These are phyloP conservation scores for Tetramorium alpestre DNA, from an alignment of 1,140 invertebrate species.

Conservation along the genomic window DNA sequence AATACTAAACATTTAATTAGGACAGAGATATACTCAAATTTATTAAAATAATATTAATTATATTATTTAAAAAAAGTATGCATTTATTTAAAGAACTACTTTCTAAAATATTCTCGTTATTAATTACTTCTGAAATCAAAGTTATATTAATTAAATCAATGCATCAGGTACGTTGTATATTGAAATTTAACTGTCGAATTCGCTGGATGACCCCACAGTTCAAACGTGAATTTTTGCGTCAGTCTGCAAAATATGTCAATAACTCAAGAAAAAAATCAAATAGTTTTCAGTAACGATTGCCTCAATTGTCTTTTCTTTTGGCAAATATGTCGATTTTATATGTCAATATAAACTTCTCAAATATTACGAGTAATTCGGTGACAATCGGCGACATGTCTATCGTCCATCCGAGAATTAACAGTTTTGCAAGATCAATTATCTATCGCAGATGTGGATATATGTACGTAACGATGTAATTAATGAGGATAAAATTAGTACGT, in stretches of 20 bases:
- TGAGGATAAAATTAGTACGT: constrained; percentile 5
- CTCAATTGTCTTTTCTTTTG: background rate
- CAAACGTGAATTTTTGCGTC: background rate
- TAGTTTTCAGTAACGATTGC: background rate
- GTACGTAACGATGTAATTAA: constrained; percentile 4
- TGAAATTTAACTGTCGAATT: background rate
- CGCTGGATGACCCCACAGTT: background rate
- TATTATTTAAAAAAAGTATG: too few species aligned
- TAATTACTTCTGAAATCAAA: background rate
- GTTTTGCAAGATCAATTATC: background rate
- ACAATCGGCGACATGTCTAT: background rate
- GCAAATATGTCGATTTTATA: background rate
- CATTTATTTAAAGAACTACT: background rate
- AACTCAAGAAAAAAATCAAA: background rate
- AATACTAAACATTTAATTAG: background rate
- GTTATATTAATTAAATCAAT: background rate
- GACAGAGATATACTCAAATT: background rate
- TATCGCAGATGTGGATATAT: background rate
- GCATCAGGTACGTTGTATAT: background rate
- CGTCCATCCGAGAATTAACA: background rate
- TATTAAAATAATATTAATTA: too few species aligned
- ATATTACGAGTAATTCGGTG: background rate
- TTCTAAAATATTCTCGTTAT: background rate
- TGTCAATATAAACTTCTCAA: background rate
- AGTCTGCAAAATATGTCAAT: background rate